Base-by-base conservation (phyloP, 2,797 vertebrate genomes). In the Megaceryle alcyon region DNA sequence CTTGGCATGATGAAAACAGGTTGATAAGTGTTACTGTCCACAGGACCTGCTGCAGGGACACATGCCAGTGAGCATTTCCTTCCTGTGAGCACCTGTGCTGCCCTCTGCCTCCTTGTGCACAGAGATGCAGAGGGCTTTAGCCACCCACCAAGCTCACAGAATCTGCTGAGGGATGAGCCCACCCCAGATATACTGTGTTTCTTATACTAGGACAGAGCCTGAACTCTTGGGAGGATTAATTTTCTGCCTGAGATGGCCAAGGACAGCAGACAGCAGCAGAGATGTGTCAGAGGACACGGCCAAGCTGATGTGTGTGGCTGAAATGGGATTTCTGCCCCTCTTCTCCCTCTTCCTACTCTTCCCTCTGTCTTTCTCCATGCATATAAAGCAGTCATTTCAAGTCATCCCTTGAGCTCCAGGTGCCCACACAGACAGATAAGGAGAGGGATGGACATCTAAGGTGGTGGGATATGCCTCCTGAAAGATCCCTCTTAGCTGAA, bases 51-150 rank as follows among this genome's bases (percentile, higher is more conserved):
- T n/a, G 29, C 49, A 76, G 59, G 26, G n/a, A 26, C 15, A 8
- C 3, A 10, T 0, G 0, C 22, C 5, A 10, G 31, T 10, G 6
- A 64, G 8, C 10, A 22, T 29, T 51, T 84, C 15, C 28, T 86
- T 81, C 28, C 31, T 3, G 0, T 17, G 54, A 31, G 25, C 19
- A 65, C 46, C 37, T n/a, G 11, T 0, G 0, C 46, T 11, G 12
- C 31, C 25, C 37, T 61, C 7, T 88, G 39, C n/a, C 25, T 88
- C 80, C 51, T 44, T 48, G 39, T 3, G 2, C 1, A 1, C 8
- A 61, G 17, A 54, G 51, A 57, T 28, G 14, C 11, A 14, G 68
- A 80, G 22, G 59, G 39, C 79, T 89, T 59, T 14, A 76, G 49
- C 71, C 46, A 72, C n/a, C 25, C 25, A 39, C 10, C n/a, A 57